Evolutionary conservation across 2,797 vertebrate genomes (phyloP).

Genomic region (Phataginus tetradactyla): DNA sequence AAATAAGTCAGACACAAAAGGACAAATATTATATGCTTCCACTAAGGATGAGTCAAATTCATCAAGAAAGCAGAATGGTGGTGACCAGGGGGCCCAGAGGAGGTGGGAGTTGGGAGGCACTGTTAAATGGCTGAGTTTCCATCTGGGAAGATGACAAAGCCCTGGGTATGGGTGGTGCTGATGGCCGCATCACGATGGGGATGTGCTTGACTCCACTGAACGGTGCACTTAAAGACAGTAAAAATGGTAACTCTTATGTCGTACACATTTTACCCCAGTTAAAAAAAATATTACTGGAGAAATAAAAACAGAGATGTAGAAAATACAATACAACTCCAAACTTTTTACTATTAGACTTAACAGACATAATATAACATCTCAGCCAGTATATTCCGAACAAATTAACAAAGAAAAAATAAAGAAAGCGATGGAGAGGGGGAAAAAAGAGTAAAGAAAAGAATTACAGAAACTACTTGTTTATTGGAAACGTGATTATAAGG

Average conservation of each 20-base stretch:
- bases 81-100: background rate
- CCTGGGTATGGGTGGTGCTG: background rate
- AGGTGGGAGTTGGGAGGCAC: background rate
- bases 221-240: background rate
- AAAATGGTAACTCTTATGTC: background rate
- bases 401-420: background rate
- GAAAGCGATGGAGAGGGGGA: too few relatives aligned
- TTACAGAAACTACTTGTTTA: background rate
- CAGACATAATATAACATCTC: background rate
- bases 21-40: background rate
- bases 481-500: background rate
- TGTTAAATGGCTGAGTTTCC: background rate
- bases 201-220: background rate
- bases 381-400: constrained; percentile 23
- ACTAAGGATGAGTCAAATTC: background rate
- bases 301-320: background rate
- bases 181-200: background rate
- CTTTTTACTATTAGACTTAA: background rate
- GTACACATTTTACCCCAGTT: background rate
- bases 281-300: background rate
- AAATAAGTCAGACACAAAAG: background rate
- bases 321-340: constrained; percentile 15
- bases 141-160: background rate
- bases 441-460: background rate
- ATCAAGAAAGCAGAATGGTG: background rate